These are phyloP conservation scores for Gallinago paraguaiae DNA, from an alignment of 2,113 vertebrate genomes.

Conservation along the genomic window DNA sequence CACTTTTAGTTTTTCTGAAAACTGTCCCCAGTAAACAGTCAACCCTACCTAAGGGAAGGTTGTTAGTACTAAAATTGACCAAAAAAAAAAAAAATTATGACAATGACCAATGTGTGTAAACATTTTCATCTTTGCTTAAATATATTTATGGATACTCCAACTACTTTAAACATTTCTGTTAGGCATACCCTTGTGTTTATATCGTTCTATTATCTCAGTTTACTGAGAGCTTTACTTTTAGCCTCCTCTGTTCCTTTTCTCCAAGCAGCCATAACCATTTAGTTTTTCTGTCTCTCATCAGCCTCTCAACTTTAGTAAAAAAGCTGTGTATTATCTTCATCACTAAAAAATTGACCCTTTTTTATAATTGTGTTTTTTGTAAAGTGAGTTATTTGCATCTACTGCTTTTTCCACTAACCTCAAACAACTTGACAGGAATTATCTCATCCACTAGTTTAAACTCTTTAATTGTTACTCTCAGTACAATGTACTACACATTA, in stretches of 20 bases:
- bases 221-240: neutral
- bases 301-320: neutral
- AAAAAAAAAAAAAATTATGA: no score
- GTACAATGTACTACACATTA: neutral
- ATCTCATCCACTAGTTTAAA: neutral
- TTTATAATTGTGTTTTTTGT: neutral
- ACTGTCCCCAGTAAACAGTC: neutral
- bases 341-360: neutral
- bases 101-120: neutral
- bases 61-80: neutral
- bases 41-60: neutral
- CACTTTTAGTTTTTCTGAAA: neutral
- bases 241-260: neutral
- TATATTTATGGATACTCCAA: neutral
- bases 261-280: neutral
- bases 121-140: neutral
- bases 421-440: neutral
- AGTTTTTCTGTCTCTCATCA: neutral
- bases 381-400: neutral
- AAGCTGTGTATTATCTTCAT: neutral
- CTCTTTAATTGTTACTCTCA: neutral
- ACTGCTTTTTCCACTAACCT: neutral
- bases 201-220: neutral
- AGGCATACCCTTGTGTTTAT: neutral
- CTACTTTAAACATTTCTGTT: neutral